Evolutionary conservation across 1,140 invertebrate genomes (phyloP).

Genomic region (Chironomus striatipennis): DNA sequence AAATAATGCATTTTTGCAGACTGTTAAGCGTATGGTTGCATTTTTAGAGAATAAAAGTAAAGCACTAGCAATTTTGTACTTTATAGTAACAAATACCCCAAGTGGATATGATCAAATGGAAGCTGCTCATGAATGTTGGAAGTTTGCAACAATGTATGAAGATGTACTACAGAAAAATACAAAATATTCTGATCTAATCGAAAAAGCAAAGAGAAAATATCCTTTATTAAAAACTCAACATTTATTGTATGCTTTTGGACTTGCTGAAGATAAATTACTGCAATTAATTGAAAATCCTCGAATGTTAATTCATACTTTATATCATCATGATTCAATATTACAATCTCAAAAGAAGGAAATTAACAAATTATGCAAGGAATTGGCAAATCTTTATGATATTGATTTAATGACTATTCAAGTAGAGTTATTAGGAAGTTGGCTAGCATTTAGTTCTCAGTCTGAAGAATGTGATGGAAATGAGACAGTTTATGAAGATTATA

Average conservation of each 20-base stretch:
- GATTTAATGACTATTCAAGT: conserved; percentile 33
- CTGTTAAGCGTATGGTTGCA: conserved; percentile 33
- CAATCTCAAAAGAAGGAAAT: conserved; percentile 45
- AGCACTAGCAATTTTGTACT: conserved; percentile 36
- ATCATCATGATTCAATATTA: conserved; percentile 44
- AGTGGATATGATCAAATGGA: conserved; percentile 50
- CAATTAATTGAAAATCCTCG: conserved; percentile 44
- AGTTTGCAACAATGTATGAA: conserved; percentile 42
- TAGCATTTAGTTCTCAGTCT: conserved; percentile 31
- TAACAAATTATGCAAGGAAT: conserved; percentile 46
- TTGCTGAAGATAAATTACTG: conserved; percentile 46
- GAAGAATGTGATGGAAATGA: conserved; percentile 31
- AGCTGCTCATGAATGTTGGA: conserved; percentile 48
- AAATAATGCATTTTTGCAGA: conserved; percentile 39
- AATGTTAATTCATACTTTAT: conserved; percentile 45
- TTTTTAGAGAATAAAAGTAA: conserved; percentile 33
- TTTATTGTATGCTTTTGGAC: conserved; percentile 45
- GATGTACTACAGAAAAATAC: conserved; percentile 41
- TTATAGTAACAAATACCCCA: conserved; percentile 34
- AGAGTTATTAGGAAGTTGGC: conserved; percentile 36
- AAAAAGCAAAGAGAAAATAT: conserved; percentile 46
- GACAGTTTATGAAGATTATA: conserved; percentile 36
- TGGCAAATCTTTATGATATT: conserved; percentile 40
- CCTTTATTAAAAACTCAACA: conserved; percentile 47
- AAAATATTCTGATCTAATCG: conserved; percentile 40